Evolutionary conservation across 2,888 invertebrate genomes (phyloP), one percentile per base, ranked within the genome.

Genomic region (Phalera bucephala): DNA sequence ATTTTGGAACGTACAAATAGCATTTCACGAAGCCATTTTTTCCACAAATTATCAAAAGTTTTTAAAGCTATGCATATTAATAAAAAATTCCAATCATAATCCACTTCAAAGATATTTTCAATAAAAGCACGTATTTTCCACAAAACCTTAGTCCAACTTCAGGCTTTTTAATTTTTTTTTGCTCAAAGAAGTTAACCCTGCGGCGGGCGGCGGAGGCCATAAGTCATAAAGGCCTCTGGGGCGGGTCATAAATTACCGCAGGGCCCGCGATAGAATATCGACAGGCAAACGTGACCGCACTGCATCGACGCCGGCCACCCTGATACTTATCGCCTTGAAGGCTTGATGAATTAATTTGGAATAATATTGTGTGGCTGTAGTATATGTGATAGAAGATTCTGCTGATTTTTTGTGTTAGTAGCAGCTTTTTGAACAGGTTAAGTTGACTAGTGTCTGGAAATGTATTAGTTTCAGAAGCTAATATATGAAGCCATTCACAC

Each of bases 191-290:
- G 48, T 49, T 57, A 62, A 55, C 53, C 47, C 46, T 45, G n/a
- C n/a, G n/a, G n/a, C n/a, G n/a, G n/a, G n/a, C n/a, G n/a, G n/a
- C n/a, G n/a, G n/a, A 48, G 45, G 52, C 51, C 53, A 62, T 76
- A 70, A 70, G 53, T 74, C 72, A 72, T 71, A 63, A 45, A 49
- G 61, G 58, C 64, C 54, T 14, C 27, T 3, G 14, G 27, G 41
- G 40, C 40, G 51, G 58, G 56, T 55, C 64, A 66, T 75, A 71
- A 72, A 74, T 75, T 68, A 67, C 54, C 36, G 29, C 46, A 57
- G 62, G 58, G 56, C 49, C 47, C 52, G 45, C 65, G 66, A 72
- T 73, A 65, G 70, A 73, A 75, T 76, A 73, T 68, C 66, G 70
- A 65, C 64, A 52, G 59, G 44, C 38, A 40, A 43, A 66, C 72